Percentiles rank a stretch among this genome's conserved stretches.
phyloP scores from a whole-genome alignment of 2,797 vertebrate genomes.

The Enteromius mattozi region DNA sequence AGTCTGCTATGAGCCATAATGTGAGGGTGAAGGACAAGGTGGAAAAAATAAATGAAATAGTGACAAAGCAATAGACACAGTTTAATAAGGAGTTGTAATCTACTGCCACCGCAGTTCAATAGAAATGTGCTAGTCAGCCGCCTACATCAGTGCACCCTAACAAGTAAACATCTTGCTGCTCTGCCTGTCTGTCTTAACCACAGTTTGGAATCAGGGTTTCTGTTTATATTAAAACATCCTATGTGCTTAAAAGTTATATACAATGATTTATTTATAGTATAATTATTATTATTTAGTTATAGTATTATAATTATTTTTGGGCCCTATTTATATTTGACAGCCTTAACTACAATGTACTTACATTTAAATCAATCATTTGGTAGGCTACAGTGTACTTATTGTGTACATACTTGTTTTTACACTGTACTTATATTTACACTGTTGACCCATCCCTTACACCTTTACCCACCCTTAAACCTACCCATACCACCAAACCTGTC shows the following conservation, averaged over 20 bases:
- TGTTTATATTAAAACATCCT: background rate
- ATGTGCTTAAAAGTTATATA: background rate
- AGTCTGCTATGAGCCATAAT: slow-evolving; percentile 19
- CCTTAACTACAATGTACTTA: too few species aligned
- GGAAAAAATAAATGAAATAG: slow-evolving; percentile 35
- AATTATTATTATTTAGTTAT: too few species aligned
- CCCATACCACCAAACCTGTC: too few species aligned
- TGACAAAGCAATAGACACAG: slow-evolving; percentile 21
- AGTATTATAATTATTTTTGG: too few species aligned
- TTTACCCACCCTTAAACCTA: too few species aligned
- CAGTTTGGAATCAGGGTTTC: background rate
- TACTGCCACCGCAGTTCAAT: slow-evolving; percentile 23
- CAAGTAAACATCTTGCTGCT: background rate
- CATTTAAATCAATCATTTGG: too few species aligned
- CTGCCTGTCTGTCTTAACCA: background rate
- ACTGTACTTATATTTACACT: too few species aligned
- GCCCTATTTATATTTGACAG: too few species aligned
- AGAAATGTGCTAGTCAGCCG: slow-evolving; percentile 10
- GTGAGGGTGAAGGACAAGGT: slow-evolving; percentile 28
- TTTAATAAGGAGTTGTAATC: slow-evolving; percentile 33
- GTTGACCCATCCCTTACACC: too few species aligned
- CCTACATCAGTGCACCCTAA: background rate
- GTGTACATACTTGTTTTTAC: too few species aligned
- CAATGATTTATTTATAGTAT: too few species aligned
- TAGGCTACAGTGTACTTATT: too few species aligned